Conservation (phyloP, 2,113 vertebrate genomes). For the Dasypus novemcinctus region DNA sequence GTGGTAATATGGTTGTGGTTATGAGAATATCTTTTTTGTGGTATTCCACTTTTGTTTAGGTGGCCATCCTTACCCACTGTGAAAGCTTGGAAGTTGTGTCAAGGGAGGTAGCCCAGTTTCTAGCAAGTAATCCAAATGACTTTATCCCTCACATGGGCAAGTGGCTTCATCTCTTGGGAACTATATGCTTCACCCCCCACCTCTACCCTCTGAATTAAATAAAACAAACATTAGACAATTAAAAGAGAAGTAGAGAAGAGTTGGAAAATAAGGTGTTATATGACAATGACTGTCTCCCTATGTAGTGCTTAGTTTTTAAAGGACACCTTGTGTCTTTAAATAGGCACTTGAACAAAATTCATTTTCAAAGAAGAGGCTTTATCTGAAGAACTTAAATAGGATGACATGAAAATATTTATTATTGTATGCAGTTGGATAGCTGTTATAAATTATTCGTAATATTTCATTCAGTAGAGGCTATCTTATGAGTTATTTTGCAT, state of each 20-base stretch:
- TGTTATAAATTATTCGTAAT: neutral
- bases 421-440: neutral
- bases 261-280: neutral
- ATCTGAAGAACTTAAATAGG: slow-evolving; percentile 46
- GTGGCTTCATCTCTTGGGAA: neutral
- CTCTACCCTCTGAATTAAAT: neutral
- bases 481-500: neutral
- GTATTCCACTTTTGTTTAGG: neutral
- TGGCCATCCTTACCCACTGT: neutral
- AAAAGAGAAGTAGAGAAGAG: neutral
- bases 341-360: slow-evolving; percentile 20
- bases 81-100: neutral
- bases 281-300: neutral
- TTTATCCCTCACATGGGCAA: neutral
- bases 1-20: fast-evolving
- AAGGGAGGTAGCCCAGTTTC: neutral
- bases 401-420: neutral
- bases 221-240: neutral
- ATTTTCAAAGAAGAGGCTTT: neutral
- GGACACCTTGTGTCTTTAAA: slow-evolving; percentile 3
- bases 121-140: no score
- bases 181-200: neutral
- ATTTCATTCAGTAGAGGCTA: neutral
- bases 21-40: neutral
- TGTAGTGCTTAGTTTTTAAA: neutral